A percentile compares a stretch with the other conserved stretches of the same genome.
phyloP scores from a whole-genome alignment of 2,797 vertebrate species.

The Enteromius fasciolatus region DNA sequence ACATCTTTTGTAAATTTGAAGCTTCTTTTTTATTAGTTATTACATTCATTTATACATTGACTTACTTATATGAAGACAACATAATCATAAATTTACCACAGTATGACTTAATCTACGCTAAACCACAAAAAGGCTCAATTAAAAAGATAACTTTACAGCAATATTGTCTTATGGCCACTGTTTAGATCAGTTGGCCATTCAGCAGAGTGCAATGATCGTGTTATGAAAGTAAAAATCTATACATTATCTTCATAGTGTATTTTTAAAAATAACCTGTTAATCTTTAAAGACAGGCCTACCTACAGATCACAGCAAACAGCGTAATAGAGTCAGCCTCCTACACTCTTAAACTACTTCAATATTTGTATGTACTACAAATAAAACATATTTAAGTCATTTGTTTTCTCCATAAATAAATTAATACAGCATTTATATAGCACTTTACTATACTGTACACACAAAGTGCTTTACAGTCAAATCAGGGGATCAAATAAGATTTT shows the following conservation, averaged over 20 bases:
- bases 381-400: neutral
- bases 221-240: neutral
- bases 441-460: neutral
- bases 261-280: neutral
- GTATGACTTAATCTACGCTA: slow-evolving; percentile 17
- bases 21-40: slow-evolving; percentile 19
- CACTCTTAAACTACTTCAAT: neutral
- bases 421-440: neutral
- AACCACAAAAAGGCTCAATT: neutral
- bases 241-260: neutral
- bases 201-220: neutral
- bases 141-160: neutral
- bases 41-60: slow-evolving; percentile 11
- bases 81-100: slow-evolving; percentile 16
- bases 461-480: neutral
- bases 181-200: neutral
- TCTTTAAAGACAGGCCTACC: neutral
- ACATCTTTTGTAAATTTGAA: slow-evolving; percentile 43
- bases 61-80: slow-evolving; percentile 1
- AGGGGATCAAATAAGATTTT: neutral
- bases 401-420: neutral
- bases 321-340: neutral
- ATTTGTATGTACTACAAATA: neutral
- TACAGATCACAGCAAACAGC: neutral
- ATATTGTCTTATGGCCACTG: neutral